Conservation (phyloP, 2,797 vertebrate genomes). For the Serranus cabrilla region DNA sequence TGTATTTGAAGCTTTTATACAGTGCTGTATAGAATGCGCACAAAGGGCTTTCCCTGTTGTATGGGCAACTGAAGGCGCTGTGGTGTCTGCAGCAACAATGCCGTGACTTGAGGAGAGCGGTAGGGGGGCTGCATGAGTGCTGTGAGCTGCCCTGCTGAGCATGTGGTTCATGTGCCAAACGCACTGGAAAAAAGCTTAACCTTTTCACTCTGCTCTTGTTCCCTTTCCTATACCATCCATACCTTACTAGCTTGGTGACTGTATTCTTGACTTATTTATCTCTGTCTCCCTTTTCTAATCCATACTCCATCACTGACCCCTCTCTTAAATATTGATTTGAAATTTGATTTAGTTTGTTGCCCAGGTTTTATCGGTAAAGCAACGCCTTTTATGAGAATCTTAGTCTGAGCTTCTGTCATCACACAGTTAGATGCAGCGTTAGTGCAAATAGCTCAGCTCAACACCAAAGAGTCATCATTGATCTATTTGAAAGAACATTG, state of each 20-base stretch:
- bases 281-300: background rate
- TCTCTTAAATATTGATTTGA: background rate
- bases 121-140: background rate
- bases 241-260: background rate
- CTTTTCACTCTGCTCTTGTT: conserved; percentile 12
- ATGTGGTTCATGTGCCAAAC: conserved; percentile 24
- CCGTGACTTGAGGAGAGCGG: background rate
- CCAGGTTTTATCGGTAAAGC: background rate
- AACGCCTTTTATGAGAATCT: background rate
- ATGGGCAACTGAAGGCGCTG: background rate
- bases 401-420: background rate
- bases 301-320: background rate
- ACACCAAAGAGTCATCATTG: background rate
- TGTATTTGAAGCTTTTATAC: background rate
- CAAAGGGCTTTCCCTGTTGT: background rate
- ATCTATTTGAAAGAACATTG: conserved; percentile 3
- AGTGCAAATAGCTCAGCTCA: background rate
- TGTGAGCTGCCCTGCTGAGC: conserved; percentile 26
- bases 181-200: conserved; percentile 36
- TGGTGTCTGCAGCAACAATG: background rate
- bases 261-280: background rate
- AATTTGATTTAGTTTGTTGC: background rate
- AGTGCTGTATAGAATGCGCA: background rate
- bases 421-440: background rate
- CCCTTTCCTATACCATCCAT: background rate